A percentile compares a stretch with the other conserved stretches of the same genome.
These are phyloP conservation scores for Heteropelma amictum DNA, from an alignment of 2,888 invertebrate species.

Conservation along the genomic window DNA sequence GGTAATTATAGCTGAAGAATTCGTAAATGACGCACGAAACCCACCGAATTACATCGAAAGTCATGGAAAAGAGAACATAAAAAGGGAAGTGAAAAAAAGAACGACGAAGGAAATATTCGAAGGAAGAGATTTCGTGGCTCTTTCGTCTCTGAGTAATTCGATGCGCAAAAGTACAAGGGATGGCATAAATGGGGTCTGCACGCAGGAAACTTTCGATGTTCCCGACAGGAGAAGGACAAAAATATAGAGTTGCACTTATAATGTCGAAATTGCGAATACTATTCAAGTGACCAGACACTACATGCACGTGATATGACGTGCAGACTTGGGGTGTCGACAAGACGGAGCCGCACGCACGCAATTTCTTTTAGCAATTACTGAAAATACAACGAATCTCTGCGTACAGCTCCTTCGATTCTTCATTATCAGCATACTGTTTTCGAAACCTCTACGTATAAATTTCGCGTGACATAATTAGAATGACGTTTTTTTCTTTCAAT, in stretches of 20 bases:
- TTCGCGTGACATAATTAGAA: too few species aligned
- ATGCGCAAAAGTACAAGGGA: conserved; percentile 42
- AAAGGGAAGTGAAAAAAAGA: not conserved
- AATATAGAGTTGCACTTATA: conserved; percentile 26
- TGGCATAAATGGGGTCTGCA: not conserved
- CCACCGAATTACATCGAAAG: conserved; percentile 33
- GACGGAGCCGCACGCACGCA: conserved; percentile 68
- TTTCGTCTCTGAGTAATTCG: conserved; percentile 55
- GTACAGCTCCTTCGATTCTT: too few species aligned
- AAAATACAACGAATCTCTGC: too few species aligned
- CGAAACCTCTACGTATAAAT: too few species aligned
- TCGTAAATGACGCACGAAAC: conserved; percentile 43
- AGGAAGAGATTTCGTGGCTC: conserved; percentile 30
- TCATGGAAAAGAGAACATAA: conserved; percentile 4
- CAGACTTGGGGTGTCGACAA: conserved; percentile 60
- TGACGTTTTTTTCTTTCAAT: too few species aligned
- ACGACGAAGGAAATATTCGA: conserved; percentile 2
- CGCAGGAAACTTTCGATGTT: conserved; percentile 14
- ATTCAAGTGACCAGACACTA: conserved; percentile 49
- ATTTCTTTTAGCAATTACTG: too few species aligned
- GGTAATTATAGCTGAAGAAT: conserved; percentile 59
- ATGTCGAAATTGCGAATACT: conserved; percentile 41
- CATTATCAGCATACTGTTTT: too few species aligned
- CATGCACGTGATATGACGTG: conserved; percentile 59
- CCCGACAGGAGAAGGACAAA: not conserved